Evolutionary conservation across 2,797 vertebrate species (phyloP), one percentile per base, ranked within the genome.

Genomic region (Carapus acus): DNA sequence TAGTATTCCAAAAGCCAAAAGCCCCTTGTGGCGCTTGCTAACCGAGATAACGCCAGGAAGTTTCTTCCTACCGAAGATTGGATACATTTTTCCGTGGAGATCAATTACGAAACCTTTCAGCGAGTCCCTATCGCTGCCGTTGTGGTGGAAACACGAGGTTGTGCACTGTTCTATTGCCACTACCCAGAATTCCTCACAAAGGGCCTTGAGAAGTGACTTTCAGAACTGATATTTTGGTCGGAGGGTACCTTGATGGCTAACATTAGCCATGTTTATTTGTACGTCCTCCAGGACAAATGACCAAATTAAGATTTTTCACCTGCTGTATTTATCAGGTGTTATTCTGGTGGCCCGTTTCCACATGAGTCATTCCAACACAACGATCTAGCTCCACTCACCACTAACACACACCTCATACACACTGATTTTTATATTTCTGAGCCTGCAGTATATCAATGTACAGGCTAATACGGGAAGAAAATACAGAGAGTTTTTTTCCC

Each of bases 1-100:
- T 84, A 81, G 78, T 74, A 85, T 84, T 78, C 72, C 72, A 69
- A 83, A 81, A 63, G 73, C 67, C 80, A 74, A 83, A 79, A 83
- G 71, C 67, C 83, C 74, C 76, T 72, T 63, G 80, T 54, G 78
- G 68, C 45, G 53, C 57, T 62, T 29, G 52, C 58, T 24, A 46
- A 65, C 65, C 54, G 54, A 73, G 62, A 34, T 42, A 71, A 71
- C 36, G 12, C 63, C 62, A 50, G 73, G 56, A 68, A 67, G 63
- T 74, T 75, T 80, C 70, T 62, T 71, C 54, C 64, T 80, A 53
- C 52, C 62, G 53, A 61, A 81, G 71, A 85, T 71, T 76, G 76
- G 69, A 66, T 83, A 73, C 66, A 81, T 71, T 78, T 83, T 77
- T 72, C 82, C 76, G 78, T 54, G 69, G 69, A 77, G 74, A 82